phyloP scores from a whole-genome alignment of 2,888 invertebrate species.

The Plusia festucae region DNA sequence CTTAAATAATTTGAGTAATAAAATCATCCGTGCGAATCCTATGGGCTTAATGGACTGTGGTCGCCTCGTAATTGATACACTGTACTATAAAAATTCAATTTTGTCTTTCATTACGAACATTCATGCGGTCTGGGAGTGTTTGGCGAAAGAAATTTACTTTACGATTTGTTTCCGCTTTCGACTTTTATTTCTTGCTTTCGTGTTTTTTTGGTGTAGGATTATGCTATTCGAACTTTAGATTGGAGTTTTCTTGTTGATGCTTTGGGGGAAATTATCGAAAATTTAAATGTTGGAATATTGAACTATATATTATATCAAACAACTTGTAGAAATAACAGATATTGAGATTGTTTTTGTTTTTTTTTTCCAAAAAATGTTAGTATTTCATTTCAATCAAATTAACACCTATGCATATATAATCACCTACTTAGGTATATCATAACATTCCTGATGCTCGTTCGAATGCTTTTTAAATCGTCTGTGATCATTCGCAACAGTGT shows the following conservation, averaged over 20 bases:
- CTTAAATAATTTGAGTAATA: slow-evolving; percentile 69
- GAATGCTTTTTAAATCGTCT: slow-evolving; percentile 10
- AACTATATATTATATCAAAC: neutral
- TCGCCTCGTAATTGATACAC: slow-evolving; percentile 51
- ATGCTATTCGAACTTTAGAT: slow-evolving; percentile 19
- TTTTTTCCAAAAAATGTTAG: too few relatives aligned
- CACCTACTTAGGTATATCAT: too few relatives aligned
- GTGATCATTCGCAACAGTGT: slow-evolving; percentile 9
- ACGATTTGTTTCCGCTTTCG: slow-evolving; percentile 45
- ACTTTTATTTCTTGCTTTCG: slow-evolving; percentile 21
- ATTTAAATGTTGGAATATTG: neutral
- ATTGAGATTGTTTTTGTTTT: too few relatives aligned
- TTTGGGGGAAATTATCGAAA: neutral
- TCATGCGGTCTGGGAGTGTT: slow-evolving; percentile 34
- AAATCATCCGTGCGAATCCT: slow-evolving; percentile 68
- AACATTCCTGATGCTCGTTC: slow-evolving; percentile 20
- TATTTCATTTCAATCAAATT: too few relatives aligned
- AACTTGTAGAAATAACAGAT: too few relatives aligned
- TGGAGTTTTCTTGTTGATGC: slow-evolving; percentile 15
- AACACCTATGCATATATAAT: slow-evolving; percentile 17
- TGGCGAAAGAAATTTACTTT: slow-evolving; percentile 49
- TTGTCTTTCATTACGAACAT: slow-evolving; percentile 49
- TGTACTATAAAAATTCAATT: slow-evolving; percentile 57
- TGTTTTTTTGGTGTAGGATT: neutral
- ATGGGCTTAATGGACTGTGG: slow-evolving; percentile 67